These are phyloP conservation scores for Zelostemma sp. DNA, from an alignment of 1,140 invertebrate genomes.

Conservation along the genomic window DNA sequence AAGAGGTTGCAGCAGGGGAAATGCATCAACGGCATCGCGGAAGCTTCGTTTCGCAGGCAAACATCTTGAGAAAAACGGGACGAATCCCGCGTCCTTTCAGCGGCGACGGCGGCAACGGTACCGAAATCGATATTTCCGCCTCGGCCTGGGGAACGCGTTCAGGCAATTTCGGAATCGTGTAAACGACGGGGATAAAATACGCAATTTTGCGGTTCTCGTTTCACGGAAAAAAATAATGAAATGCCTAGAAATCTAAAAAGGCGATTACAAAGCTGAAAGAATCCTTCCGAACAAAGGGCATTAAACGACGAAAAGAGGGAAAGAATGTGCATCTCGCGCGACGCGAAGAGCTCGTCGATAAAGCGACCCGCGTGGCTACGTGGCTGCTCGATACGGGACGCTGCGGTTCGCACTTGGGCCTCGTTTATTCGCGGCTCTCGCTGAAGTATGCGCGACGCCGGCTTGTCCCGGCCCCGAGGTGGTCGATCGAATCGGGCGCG, in stretches of 20 bases:
- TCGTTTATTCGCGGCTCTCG: constrained; percentile 19
- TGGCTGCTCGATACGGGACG: constrained; percentile 2
- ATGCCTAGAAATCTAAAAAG: too few species aligned
- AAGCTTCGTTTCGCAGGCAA: constrained; percentile 31
- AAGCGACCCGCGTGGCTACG: background rate
- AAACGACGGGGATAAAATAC: too few species aligned
- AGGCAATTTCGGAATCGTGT: too few species aligned
- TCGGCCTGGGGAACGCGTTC: too few species aligned
- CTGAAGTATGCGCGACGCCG: constrained; percentile 26
- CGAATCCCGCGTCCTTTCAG: background rate
- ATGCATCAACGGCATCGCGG: constrained; percentile 31
- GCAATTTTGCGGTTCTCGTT: too few species aligned
- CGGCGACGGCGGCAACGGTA: too few species aligned
- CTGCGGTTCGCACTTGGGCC: constrained; percentile 3
- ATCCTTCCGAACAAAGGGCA: too few species aligned
- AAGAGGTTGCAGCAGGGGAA: constrained; percentile 32
- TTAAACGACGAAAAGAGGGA: too few species aligned
- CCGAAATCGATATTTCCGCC: too few species aligned
- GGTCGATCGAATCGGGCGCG: background rate
- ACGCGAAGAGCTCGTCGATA: background rate
- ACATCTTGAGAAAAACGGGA: constrained; percentile 15
- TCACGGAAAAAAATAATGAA: too few species aligned
- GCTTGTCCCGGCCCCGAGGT: background rate
- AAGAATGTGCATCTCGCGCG: constrained; percentile 2
- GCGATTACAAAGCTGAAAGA: too few species aligned